A percentile compares a stretch with the other conserved stretches of the same genome.
Conservation (phyloP, 2,113 vertebrate species). For the Bothrops jararaca region DNA sequence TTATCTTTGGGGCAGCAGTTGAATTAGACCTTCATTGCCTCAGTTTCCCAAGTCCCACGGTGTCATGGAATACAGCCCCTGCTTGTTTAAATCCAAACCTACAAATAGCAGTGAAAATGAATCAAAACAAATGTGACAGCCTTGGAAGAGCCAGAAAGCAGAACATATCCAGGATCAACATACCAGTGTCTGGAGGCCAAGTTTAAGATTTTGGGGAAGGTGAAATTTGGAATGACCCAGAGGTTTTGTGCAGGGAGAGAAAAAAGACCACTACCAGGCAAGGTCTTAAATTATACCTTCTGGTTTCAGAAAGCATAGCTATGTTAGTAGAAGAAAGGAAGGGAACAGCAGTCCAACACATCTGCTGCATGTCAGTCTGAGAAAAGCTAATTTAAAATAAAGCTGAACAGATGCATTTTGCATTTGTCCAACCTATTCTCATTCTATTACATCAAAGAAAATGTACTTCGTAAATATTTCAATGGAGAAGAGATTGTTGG, state of each 20-base stretch:
- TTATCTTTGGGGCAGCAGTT: neutral
- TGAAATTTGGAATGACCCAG: neutral
- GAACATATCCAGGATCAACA: neutral
- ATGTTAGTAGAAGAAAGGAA: neutral
- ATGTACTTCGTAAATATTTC: neutral
- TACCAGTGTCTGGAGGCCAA: neutral
- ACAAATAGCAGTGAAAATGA: neutral
- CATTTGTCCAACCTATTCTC: neutral
- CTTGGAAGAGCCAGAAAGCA: neutral
- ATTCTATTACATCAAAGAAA: neutral
- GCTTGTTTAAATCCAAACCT: neutral
- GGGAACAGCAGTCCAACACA: neutral
- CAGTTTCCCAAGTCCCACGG: neutral
- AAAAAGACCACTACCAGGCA: neutral
- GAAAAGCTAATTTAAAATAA: neutral
- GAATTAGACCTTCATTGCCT: neutral
- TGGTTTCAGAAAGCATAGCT: neutral
- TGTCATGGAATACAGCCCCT: neutral
- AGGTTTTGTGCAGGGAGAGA: neutral
- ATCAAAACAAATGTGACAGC: neutral
- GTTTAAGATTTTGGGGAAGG: neutral
- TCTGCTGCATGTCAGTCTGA: neutral
- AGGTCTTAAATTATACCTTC: neutral
- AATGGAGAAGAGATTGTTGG: neutral
- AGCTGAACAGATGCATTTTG: neutral